Base-by-base conservation (phyloP, 2,797 vertebrate species). In the Lerista edwardsae region DNA sequence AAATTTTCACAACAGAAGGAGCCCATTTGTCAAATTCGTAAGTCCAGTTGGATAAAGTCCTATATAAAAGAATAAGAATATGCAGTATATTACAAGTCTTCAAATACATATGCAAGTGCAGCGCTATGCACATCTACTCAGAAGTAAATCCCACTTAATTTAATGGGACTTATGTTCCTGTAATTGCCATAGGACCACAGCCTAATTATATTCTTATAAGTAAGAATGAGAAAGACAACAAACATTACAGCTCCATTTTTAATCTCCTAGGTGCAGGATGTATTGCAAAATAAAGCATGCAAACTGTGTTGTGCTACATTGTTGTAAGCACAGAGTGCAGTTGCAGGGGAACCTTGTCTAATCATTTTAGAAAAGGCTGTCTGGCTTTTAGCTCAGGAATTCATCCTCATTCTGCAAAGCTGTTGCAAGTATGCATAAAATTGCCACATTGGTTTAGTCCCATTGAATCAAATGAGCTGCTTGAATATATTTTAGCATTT, bases 11-110 rank as follows among this genome's bases (percentile, higher is more conserved):
- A 89, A 98, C 97, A 84, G 97, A 97, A 90, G 97, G 97, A 84
- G 97, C 96, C 97, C 97, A 98, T 93, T 98, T 98, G 95, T 98
- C 97, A 93, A 98, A 97, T 93, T 98, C 97, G 0, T 98, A 97
- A 57, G 97, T 97, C 97, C 97, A 98, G 93, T 98, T 98, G 90
- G 97, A 98, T 84, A 98, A 95, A 67, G 97, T 98, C 93, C 97
- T 98, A 90, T 2, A 71, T 84, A 55, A 92, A 75, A 94, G 67
- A 85, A 86, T 2, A 89, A 0, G 84, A 44, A 91, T 29, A 87
- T 80, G 72, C 84, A 82, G 0, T 57, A 55, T 8, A 39, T 69
- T 80, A 62, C 21, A 36, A 55, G 23, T 41, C 81, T 55, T 55
- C 51, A 2, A 15, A 55, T 17, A 55, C 51, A 55, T 10, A 55